Conservation (phyloP, 30 jellyfish, hydroid and myxozoan genomes). For the Aurelia sp. region DNA sequence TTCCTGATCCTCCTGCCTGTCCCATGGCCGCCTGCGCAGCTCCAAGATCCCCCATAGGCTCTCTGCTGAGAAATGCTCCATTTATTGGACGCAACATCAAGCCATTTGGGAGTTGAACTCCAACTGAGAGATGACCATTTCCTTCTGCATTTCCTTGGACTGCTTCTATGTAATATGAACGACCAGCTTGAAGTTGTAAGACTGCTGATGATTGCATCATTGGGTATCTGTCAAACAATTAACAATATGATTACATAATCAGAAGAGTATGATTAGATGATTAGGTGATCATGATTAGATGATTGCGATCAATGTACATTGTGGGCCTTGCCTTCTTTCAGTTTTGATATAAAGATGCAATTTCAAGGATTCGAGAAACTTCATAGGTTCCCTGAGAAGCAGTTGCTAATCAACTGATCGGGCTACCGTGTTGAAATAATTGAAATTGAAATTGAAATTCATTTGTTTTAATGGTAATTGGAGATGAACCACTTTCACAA, state of each 20-base stretch:
- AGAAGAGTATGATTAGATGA: neutral
- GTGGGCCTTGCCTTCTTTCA: too few species aligned
- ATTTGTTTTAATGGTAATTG: too few species aligned
- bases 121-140: conserved; percentile 79
- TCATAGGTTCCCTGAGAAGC: too few species aligned
- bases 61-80: conserved; percentile 90
- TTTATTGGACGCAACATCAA: conserved; percentile 81
- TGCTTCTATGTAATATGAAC: conserved; percentile 86
- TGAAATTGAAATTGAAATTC: too few species aligned
- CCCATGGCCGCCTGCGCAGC: conserved; percentile 48
- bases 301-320: too few species aligned
- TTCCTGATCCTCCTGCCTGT: conserved; percentile 88
- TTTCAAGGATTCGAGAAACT: too few species aligned
- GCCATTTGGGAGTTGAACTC: conserved; percentile 92
- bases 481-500: too few species aligned
- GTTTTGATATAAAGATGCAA: too few species aligned
- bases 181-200: conserved; percentile 86
- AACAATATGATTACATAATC: neutral
- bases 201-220: conserved; percentile 89
- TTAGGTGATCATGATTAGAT: too few species aligned
- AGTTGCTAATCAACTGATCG: too few species aligned
- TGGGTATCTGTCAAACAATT: conserved; percentile 67
- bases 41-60: conserved; percentile 63
- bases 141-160: conserved; percentile 87
- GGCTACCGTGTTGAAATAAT: too few species aligned